Evolutionary conservation across 2,797 vertebrate species (phyloP).

Genomic region (Gouania willdenowi): DNA sequence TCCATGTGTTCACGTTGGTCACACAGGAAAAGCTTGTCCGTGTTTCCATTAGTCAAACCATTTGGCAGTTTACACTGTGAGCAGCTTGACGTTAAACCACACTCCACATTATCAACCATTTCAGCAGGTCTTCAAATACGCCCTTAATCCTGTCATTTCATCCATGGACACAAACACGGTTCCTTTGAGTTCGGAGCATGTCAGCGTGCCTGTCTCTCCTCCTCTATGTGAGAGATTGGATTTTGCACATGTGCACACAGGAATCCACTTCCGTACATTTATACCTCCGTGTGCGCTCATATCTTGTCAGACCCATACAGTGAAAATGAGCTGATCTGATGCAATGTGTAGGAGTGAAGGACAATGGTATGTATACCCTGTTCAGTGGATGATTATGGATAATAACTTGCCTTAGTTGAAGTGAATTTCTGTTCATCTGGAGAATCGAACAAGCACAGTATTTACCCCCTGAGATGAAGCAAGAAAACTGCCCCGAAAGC

Average conservation of each 20-base stretch:
- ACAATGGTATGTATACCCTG: slow-evolving; percentile 13
- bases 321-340: slow-evolving; percentile 50
- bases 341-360: slow-evolving; percentile 44
- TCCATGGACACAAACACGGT: slow-evolving; percentile 68
- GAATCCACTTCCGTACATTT: slow-evolving; percentile 1
- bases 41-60: slow-evolving; percentile 75
- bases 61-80: slow-evolving; percentile 57
- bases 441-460: slow-evolving; percentile 32
- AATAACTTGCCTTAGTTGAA: slow-evolving; percentile 37
- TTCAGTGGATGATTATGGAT: slow-evolving; percentile 34
- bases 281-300: slow-evolving; percentile 26
- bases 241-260: slow-evolving; percentile 40
- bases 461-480: slow-evolving; percentile 27
- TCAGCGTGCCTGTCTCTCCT: slow-evolving; percentile 70
- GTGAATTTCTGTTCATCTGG: slow-evolving; percentile 39
- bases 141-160: slow-evolving; percentile 80
- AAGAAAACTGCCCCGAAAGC: slow-evolving; percentile 21
- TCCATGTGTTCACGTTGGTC: slow-evolving; percentile 25
- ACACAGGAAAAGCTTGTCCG: slow-evolving; percentile 44
- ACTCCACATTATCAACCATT: slow-evolving; percentile 76
- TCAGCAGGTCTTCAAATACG: slow-evolving; percentile 75
- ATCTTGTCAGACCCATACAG: slow-evolving; percentile 36
- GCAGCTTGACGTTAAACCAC: slow-evolving; percentile 44
- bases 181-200: slow-evolving; percentile 60
- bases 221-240: slow-evolving; percentile 75